Conservation (phyloP, 2,113 vertebrate genomes). For the Actenoides hombroni region DNA sequence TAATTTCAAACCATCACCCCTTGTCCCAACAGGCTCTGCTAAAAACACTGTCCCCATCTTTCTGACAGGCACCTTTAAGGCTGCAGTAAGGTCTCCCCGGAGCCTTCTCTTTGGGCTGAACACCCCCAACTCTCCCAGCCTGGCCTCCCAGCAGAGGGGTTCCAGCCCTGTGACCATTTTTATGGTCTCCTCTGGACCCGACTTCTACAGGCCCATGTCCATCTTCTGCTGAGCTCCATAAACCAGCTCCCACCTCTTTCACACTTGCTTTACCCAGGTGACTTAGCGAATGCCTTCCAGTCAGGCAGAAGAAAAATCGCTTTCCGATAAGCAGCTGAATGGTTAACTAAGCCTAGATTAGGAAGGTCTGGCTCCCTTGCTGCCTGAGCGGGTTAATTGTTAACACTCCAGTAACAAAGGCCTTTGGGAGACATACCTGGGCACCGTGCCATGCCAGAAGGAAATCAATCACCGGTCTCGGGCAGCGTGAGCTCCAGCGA, state of each 20-base stretch:
- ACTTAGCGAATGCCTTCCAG: neutral
- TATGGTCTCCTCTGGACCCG: neutral
- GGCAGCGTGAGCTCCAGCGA: neutral
- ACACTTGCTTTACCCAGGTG: neutral
- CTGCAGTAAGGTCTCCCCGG: neutral
- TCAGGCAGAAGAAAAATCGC: neutral
- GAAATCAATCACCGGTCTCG: neutral
- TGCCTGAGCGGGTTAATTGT: constrained; percentile 58
- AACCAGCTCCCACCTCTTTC: neutral
- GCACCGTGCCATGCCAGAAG: neutral
- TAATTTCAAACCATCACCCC: neutral
- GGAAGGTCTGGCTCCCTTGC: constrained; percentile 8
- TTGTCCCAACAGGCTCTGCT: neutral
- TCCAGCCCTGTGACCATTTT: neutral
- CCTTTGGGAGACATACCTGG: constrained; percentile 14
- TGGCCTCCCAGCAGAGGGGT: neutral
- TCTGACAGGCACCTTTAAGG: neutral
- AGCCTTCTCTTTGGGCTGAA: neutral
- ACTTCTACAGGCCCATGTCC: neutral
- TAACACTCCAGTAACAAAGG: constrained; percentile 44
- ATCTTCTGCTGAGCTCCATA: neutral
- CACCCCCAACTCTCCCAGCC: neutral
- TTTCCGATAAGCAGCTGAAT: constrained; percentile 31
- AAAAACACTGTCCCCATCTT: neutral
- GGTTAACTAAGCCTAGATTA: constrained; percentile 2